Evolutionary conservation across 2,113 vertebrate genomes (phyloP).

Genomic region (Nothocercus nigrocapillus): DNA sequence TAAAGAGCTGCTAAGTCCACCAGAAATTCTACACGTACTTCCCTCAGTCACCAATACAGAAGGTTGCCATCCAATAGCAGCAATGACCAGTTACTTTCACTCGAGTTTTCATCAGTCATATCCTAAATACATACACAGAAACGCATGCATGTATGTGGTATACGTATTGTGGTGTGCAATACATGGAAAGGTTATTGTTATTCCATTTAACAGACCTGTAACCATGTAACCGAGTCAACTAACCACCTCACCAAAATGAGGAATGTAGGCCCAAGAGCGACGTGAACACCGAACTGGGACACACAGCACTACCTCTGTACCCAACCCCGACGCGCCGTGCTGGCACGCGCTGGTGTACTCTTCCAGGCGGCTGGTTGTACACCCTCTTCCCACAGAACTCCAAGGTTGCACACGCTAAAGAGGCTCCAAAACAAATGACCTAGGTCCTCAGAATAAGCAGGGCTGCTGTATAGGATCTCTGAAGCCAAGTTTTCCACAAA

Average conservation of each 20-base stretch:
- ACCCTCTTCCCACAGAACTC: too few species aligned
- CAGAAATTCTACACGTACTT: not conserved
- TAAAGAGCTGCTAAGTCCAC: not conserved
- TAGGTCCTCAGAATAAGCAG: not conserved
- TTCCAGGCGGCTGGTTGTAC: too few species aligned
- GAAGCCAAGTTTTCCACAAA: not conserved
- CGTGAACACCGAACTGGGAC: not conserved
- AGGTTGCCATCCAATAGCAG: not conserved
- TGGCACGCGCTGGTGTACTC: too few species aligned
- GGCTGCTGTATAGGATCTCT: not conserved
- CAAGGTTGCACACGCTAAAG: too few species aligned
- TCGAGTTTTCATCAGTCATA: too few species aligned
- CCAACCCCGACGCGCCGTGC: too few species aligned
- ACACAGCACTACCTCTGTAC: not conserved
- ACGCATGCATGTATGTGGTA: too few species aligned
- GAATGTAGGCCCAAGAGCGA: not conserved
- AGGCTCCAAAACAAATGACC: not conserved
- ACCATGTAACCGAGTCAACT: not conserved
- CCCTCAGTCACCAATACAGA: not conserved
- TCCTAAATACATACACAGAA: too few species aligned
- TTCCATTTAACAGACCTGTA: not conserved
- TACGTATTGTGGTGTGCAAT: not conserved
- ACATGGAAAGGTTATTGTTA: not conserved
- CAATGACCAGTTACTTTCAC: too few species aligned
- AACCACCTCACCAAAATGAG: not conserved